Evolutionary conservation across 2,113 vertebrate species (phyloP), one percentile per base, ranked within the genome.

Genomic region (Strix aluco): DNA sequence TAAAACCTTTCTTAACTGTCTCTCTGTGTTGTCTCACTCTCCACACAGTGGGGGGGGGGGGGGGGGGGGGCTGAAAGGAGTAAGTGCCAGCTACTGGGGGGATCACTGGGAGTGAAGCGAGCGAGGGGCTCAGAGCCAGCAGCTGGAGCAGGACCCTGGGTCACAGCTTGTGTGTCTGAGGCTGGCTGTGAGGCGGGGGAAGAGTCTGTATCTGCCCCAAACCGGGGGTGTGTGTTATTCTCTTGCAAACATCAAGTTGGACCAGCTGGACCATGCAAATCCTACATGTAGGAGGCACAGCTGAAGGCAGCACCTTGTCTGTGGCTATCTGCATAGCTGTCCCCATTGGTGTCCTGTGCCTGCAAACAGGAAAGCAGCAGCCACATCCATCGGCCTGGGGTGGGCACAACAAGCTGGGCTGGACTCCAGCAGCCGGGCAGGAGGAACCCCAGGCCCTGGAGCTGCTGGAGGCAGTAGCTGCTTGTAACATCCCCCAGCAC

Each of bases 41-140:
- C 23, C 51, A 30, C 51, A 13, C 8, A 9, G 13, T 0, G 0
- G 13, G 46, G 15, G 0, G 2, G 6, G 32, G n/a, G 7, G 7
- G 0, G 13, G 46, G 15, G 0, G 2, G 6, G 32, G n/a, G 7
- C 72, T 69, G 17, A 59, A 44, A 46, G 77, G 34, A 89, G 62
- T 49, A 42, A 42, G 40, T 83, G 38, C 16, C 66, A 55, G 87
- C n/a, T 77, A 5, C 62, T 20, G 13, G 2, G 27, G 32, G 61
- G 44, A 30, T 42, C 18, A 10, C 22, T 17, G 27, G 10, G 49
- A 59, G 47, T 5, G 36, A n/a, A 17, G 65, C 0, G 15, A 66
- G 32, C 2, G 1, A 25, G 36, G 34, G 38, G 17, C 57, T 81
- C 51, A 10, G 57, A 1, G 8, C 26, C 0, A 1, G 51, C 0